Base-by-base conservation (phyloP, 2,113 vertebrate species). In the Tylochromis polylepis region DNA sequence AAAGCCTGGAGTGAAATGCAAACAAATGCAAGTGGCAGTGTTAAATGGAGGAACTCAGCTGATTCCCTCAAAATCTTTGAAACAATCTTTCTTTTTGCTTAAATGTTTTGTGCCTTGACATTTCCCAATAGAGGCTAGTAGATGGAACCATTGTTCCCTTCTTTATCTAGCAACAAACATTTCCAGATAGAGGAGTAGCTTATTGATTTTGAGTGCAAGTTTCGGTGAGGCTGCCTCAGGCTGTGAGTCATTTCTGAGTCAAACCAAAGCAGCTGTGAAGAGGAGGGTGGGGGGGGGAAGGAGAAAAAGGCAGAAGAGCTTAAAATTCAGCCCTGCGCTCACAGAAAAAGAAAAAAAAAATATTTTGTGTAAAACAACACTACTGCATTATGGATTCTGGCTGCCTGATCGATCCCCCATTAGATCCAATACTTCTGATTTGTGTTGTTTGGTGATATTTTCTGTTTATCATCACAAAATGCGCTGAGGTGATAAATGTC, bases 181-280 rank as follows among this genome's bases (percentile, higher is more conserved):
- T 62, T 81, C 81, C 81, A 89, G 41, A 90, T 81, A 84, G 86
- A 88, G 79, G 67, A 84, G 77, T 2, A 86, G 77, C 67, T 24
- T 84, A 92, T 91, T 91, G 92, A 92, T 92, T 90, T 81, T 81
- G 41, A 79, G 51, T 57, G 77, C 56, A 87, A 57, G 85, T 51
- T 88, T 85, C 80, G 77, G 82, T 5, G 31, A 90, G 22, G 85
- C 82, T 3, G 86, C 85, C 87, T 86, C 56, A 24, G 90, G 86
- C 75, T 85, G 75, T 62, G 87, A 92, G 46, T 92, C 91, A 92
- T 87, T 84, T 86, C 72, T 79, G 84, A 91, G 79, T 88, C 84
- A 81, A 88, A 83, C 34, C 22, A 84, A 82, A 90, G 81, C 62
- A 77, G 58, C 67, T 6, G 29, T 9, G 57, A 70, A 43, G 65